Base-by-base conservation (phyloP, 2,888 invertebrate species). In the Falcaria lacertinaria region DNA sequence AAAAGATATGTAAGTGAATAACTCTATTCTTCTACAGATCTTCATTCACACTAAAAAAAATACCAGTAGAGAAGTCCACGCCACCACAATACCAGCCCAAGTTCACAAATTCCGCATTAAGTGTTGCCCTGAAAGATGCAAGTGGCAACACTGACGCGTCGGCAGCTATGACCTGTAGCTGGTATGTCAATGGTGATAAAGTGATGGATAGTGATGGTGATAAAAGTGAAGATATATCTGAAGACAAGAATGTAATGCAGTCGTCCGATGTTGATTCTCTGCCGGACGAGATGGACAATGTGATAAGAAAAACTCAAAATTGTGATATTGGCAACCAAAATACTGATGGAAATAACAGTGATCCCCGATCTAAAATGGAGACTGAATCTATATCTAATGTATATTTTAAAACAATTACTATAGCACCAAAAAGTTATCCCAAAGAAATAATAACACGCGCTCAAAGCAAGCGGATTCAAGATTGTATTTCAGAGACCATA, bases 401-500 rank as follows among this genome's bases (percentile, higher is more conserved):
- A 7, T 41, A 42, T 35, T 39, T 46, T 0, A 47, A 34, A 45
- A 47, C 41, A n/a, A 34, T 71, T 6, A 41, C 17, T 6, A 59
- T 76, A 17, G 41, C 44, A 7, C 60, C 60, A 0, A 48, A 37
- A 2, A 37, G 54, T 28, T 53, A 61, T 45, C 60, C 60, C 2
- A 25, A 47, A 1, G 47, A 42, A 6, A 41, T 45, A 22, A 54
- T 75, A 0, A 47, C 34, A 17, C 6, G 34, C 5, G 53, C 55
- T 2, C 19, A 38, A 0, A 45, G 60, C 1, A 56, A 52, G 42
- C 34, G 43, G 7, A 41, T 72, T 25, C 69, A 71, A 59, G 55
- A 35, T 14, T 33, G 50, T 7, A 57, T 79, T 13, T 56, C 60
- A 7, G 34, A 58, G 0, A 43, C 56, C 34, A 61, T 82, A 44